Percentiles rank a stretch among this genome's conserved stretches.
phyloP scores from a whole-genome alignment of 2,888 invertebrate genomes.

The Ceriagrion tenellum region DNA sequence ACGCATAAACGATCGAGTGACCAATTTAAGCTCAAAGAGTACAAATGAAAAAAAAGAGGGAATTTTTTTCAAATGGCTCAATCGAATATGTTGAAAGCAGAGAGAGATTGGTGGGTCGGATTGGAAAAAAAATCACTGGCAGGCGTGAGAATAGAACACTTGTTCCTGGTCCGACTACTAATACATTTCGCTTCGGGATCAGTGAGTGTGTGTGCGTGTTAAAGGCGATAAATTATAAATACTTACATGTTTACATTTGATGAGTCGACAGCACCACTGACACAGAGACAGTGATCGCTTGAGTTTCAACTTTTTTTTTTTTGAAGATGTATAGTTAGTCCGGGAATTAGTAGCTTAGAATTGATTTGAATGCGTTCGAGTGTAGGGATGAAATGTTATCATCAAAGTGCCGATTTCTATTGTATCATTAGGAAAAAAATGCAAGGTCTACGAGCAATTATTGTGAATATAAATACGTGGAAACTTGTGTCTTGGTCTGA shows the following conservation, averaged over 20 bases:
- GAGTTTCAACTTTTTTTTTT: neutral
- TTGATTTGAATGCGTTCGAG: neutral
- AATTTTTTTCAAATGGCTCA: constrained; percentile 41
- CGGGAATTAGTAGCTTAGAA: neutral
- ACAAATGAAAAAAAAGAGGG: constrained; percentile 40
- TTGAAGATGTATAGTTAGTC: neutral
- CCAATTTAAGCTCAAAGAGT: constrained; percentile 35
- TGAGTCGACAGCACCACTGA: neutral
- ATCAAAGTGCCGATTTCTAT: neutral
- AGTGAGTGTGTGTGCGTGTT: neutral
- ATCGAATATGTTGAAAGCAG: constrained; percentile 16
- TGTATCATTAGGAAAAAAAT: neutral
- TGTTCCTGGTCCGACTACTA: constrained; percentile 14
- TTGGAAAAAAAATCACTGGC: neutral
- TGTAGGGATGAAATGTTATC: neutral
- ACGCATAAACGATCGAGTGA: neutral
- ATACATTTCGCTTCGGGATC: neutral
- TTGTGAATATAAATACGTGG: neutral
- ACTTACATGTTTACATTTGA: neutral
- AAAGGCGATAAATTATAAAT: neutral
- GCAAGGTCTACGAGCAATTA: neutral
- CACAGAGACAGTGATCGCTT: neutral
- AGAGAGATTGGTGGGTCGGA: neutral
- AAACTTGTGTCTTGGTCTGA: neutral
- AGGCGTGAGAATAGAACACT: neutral